Conservation (phyloP, 2,888 invertebrate genomes). For the Cataglyphis livida region DNA sequence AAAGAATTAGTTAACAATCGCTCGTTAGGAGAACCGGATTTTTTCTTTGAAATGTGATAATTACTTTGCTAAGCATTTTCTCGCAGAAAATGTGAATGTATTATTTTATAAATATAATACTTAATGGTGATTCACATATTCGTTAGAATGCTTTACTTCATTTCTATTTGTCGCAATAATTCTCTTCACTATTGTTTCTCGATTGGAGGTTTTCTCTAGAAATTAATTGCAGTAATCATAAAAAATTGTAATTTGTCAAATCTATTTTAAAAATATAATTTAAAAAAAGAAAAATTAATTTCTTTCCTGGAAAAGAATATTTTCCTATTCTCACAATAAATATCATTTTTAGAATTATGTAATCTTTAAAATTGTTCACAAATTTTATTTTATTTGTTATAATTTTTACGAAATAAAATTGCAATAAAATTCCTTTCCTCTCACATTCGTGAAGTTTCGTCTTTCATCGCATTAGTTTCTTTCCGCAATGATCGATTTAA, state of each 20-base stretch:
- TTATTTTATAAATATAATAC: neutral
- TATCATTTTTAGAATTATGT: neutral
- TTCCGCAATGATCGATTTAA: conserved; percentile 3
- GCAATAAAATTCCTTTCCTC: neutral
- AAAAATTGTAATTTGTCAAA: neutral
- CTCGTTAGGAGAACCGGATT: neutral
- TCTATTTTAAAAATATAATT: neutral
- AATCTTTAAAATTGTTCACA: neutral
- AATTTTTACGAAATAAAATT: neutral
- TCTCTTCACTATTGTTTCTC: neutral
- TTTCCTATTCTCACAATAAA: neutral
- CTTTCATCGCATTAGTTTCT: neutral
- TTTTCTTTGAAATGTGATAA: neutral
- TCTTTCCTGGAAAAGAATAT: neutral
- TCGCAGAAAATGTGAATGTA: neutral
- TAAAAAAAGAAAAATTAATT: neutral
- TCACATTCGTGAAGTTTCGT: neutral
- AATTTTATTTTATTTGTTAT: neutral
- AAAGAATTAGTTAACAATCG: neutral
- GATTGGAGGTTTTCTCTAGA: neutral
- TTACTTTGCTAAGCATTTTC: neutral
- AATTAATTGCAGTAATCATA: neutral
- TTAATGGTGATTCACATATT: neutral
- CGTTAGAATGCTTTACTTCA: neutral
- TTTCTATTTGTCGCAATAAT: neutral